Conservation (phyloP, 2,888 invertebrate genomes). For the Drosophila colorata region DNA sequence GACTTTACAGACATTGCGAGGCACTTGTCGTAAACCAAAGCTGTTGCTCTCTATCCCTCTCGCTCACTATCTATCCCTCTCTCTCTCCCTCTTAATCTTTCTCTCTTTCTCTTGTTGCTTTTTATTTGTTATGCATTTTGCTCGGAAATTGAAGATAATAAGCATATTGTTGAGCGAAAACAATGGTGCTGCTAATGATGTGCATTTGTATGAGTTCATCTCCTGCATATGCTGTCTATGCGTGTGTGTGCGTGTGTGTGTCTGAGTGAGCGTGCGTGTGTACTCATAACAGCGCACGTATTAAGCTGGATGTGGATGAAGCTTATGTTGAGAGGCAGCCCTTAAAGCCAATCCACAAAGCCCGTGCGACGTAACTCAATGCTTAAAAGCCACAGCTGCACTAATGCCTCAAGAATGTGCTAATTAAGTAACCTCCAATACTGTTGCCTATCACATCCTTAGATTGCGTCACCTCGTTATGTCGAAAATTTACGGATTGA, state of each 20-base stretch:
- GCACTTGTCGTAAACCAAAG: conserved; percentile 56
- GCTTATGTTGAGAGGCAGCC: conserved; percentile 35
- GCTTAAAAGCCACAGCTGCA: conserved; percentile 7
- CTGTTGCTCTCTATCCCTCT: conserved; percentile 4
- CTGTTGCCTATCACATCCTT: background rate
- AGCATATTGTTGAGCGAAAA: conserved; percentile 82
- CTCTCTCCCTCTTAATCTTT: conserved; percentile 1
- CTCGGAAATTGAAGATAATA: conserved; percentile 82
- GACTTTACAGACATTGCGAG: conserved; percentile 60
- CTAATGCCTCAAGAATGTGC: background rate
- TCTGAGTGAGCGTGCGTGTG: conserved; percentile 15
- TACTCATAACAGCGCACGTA: conserved; percentile 41
- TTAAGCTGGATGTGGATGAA: conserved; percentile 16
- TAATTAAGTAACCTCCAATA: conserved; percentile 2
- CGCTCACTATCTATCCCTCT: background rate
- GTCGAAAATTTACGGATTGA: background rate
- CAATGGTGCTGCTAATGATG: conserved; percentile 80
- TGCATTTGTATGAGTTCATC: conserved; percentile 63
- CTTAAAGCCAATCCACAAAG: conserved; percentile 30
- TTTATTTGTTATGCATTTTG: conserved; percentile 81
- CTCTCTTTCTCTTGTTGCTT: conserved; percentile 57
- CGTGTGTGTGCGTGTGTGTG: conserved; percentile 1
- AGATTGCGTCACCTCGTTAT: background rate
- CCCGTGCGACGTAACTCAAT: background rate
- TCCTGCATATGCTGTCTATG: conserved; percentile 23